Conservation (phyloP, 2,797 vertebrate species). For the Macropus fuliginosus region DNA sequence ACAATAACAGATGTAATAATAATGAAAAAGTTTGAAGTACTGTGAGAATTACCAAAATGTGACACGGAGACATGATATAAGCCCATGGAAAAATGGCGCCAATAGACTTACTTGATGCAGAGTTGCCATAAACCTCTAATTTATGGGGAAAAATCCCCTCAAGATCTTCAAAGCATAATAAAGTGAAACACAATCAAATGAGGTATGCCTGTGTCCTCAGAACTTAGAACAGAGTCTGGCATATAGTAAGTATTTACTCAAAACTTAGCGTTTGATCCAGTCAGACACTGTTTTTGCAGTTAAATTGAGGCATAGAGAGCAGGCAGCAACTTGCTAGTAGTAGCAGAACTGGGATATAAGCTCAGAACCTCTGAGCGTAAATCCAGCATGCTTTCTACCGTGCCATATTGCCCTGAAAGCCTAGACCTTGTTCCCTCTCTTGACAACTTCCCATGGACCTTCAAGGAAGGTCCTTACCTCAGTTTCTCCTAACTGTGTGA, state of each 20-base stretch:
- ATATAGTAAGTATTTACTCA: neutral
- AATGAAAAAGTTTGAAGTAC: neutral
- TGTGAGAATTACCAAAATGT: neutral
- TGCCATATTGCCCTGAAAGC: neutral
- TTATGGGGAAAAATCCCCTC: neutral
- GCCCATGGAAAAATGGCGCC: neutral
- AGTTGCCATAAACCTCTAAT: neutral
- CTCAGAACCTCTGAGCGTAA: neutral
- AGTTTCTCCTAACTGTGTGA: constrained; percentile 68
- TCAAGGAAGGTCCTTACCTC: constrained; percentile 60
- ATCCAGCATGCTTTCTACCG: neutral
- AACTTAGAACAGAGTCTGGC: neutral
- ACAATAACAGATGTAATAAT: neutral
- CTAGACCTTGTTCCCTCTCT: neutral
- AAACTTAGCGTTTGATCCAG: neutral
- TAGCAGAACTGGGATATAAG: neutral
- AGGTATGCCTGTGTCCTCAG: neutral
- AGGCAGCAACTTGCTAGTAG: neutral
- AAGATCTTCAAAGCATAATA: neutral
- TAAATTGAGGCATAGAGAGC: neutral
- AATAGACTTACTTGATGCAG: neutral
- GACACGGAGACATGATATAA: neutral
- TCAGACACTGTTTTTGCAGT: neutral
- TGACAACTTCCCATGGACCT: constrained; percentile 34
- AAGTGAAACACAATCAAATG: neutral